phyloP scores from a whole-genome alignment of 2,113 vertebrate genomes.

The Chaetodon auriga region DNA sequence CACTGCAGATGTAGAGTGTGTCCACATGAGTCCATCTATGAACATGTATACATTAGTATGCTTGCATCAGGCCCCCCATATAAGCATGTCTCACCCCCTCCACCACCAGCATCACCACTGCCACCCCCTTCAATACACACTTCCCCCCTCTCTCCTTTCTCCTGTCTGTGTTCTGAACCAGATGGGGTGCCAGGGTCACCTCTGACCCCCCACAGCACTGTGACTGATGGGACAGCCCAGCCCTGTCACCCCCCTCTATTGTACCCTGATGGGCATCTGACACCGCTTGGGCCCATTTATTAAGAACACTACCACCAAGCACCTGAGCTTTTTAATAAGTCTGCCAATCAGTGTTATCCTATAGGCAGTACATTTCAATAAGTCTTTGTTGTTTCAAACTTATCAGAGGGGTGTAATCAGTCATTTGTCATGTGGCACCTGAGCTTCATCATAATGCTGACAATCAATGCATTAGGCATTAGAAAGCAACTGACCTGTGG shows the following conservation, averaged over 20 bases:
- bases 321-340: slow-evolving; percentile 79
- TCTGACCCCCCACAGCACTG: slow-evolving; percentile 76
- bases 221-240: slow-evolving; percentile 79
- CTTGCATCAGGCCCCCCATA: slow-evolving; percentile 15
- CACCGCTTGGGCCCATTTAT: slow-evolving; percentile 67
- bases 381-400: slow-evolving; percentile 61
- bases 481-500: slow-evolving; percentile 44
- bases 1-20: slow-evolving; percentile 50
- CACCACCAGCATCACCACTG: neutral
- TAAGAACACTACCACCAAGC: slow-evolving; percentile 52
- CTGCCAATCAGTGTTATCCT: slow-evolving; percentile 75
- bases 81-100: slow-evolving; percentile 22
- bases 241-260: slow-evolving; percentile 72
- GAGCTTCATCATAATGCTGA: slow-evolving; percentile 56
- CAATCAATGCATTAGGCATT: slow-evolving; percentile 43
- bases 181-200: slow-evolving; percentile 86
- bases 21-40: slow-evolving; percentile 27
- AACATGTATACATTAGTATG: slow-evolving; percentile 33
- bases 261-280: slow-evolving; percentile 82
- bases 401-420: slow-evolving; percentile 51
- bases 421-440: slow-evolving; percentile 61
- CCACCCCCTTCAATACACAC: too few relatives aligned
- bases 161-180: slow-evolving; percentile 74
- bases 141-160: slow-evolving; percentile 17
- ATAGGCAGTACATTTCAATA: slow-evolving; percentile 19